Percentiles rank a stretch among this genome's conserved stretches.
phyloP scores from a whole-genome alignment of 2,888 invertebrate species.

The Andricus curvator region DNA sequence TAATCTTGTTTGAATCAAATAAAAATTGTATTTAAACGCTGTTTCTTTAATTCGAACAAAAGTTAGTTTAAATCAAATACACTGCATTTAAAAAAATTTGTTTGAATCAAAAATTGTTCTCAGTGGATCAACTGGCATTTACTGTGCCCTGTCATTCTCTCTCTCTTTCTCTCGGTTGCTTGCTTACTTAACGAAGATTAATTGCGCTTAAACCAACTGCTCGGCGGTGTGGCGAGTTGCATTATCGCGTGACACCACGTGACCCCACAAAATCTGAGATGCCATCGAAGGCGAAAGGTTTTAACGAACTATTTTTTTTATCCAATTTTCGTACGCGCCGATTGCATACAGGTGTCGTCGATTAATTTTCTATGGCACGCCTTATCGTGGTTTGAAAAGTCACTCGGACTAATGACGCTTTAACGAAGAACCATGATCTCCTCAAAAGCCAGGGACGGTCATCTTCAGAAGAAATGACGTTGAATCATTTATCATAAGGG shows the following conservation, averaged over 20 bases:
- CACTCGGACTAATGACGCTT: conserved; percentile 39
- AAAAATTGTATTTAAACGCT: too few relatives aligned
- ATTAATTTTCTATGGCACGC: conserved; percentile 40
- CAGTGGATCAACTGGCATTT: too few relatives aligned
- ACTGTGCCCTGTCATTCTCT: conserved; percentile 28
- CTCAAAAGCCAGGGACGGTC: conserved; percentile 4
- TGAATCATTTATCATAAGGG: conserved; percentile 21
- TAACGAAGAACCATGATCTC: conserved; percentile 24
- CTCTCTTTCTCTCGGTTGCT: conserved; percentile 47
- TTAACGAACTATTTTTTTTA: conserved; percentile 52
- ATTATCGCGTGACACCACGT: conserved; percentile 70
- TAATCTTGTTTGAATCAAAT: too few relatives aligned
- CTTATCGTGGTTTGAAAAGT: conserved; percentile 35
- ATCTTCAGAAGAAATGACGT: neutral
- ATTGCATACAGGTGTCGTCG: conserved; percentile 40
- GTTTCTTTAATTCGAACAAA: too few relatives aligned
- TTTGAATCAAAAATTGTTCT: too few relatives aligned
- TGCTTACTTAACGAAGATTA: conserved; percentile 77
- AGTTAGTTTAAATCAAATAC: too few relatives aligned
- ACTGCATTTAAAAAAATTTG: too few relatives aligned
- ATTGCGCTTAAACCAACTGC: conserved; percentile 75
- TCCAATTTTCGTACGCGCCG: conserved; percentile 19
- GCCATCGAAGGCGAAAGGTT: conserved; percentile 61
- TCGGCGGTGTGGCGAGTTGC: conserved; percentile 59
- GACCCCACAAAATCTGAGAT: conserved; percentile 68